Percentiles rank a stretch among this genome's conserved stretches.
Evolutionary conservation across 1,140 invertebrate genomes (phyloP).

Genomic region (Lethocerus indicus): DNA sequence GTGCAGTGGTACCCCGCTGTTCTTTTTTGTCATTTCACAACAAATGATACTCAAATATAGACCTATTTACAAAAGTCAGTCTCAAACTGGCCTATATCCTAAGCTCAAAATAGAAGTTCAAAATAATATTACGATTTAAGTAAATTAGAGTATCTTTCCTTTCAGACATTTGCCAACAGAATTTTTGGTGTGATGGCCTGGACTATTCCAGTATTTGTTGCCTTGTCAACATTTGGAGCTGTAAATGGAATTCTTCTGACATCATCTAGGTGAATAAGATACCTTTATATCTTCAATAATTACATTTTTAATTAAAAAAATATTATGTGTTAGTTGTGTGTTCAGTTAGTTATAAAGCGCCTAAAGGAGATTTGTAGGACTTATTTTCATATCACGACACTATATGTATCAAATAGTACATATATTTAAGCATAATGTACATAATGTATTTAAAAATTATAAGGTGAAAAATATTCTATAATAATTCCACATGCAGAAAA

Average conservation of each 20-base stretch:
- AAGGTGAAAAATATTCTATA: too few species aligned
- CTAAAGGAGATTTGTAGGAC: too few species aligned
- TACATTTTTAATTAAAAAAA: not conserved
- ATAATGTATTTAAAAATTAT: too few species aligned
- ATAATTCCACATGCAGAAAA: too few species aligned
- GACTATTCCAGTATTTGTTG: constrained; percentile 96
- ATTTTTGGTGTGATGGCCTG: constrained; percentile 86
- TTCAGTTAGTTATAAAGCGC: too few species aligned
- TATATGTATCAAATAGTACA: too few species aligned
- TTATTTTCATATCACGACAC: too few species aligned
- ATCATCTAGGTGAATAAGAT: constrained; percentile 53
- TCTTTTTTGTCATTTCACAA: constrained; percentile 7
- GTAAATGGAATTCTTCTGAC: constrained; percentile 97
- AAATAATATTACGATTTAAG: too few species aligned
- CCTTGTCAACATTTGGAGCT: constrained; percentile 94
- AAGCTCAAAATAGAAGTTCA: too few species aligned
- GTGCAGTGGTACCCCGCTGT: not conserved
- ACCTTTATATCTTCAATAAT: not conserved
- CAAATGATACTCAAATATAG: not conserved
- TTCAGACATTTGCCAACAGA: constrained; percentile 74
- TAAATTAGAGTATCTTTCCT: constrained; percentile 16
- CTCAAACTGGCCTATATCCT: too few species aligned
- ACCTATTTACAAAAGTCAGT: too few species aligned
- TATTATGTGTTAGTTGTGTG: not conserved
- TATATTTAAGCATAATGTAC: too few species aligned